A percentile compares a stretch with the other conserved stretches of the same genome.
phyloP scores from a whole-genome alignment of 1,140 invertebrate genomes.

The Neelides sp. region DNA sequence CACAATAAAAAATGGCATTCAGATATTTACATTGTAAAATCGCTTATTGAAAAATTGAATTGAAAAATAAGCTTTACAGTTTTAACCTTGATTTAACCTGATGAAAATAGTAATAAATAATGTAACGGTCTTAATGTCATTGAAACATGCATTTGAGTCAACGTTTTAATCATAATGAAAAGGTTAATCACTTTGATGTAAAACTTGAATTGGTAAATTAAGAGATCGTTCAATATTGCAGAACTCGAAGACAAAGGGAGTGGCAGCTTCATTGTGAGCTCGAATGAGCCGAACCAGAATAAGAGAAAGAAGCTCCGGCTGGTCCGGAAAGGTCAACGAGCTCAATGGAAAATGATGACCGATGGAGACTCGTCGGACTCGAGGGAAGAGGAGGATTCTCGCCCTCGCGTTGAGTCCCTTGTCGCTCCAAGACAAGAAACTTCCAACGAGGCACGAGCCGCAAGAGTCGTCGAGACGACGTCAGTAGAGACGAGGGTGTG shows the following conservation, averaged over 20 bases:
- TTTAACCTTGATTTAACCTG: no score
- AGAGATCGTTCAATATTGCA: background rate
- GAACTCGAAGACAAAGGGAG: background rate
- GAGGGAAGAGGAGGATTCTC: background rate
- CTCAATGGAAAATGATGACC: conserved; percentile 25
- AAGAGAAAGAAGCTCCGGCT: conserved; percentile 23
- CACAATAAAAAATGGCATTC: background rate
- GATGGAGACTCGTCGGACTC: conserved; percentile 2
- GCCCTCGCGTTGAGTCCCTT: conserved; percentile 3
- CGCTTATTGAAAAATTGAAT: conserved; percentile 1
- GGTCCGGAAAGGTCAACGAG: conserved; percentile 22
- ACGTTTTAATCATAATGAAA: no score
- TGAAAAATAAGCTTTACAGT: conserved; percentile 1
- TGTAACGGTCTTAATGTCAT: no score
- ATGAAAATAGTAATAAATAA: no score
- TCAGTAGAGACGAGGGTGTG: conserved; percentile 27
- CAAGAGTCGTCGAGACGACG: conserved; percentile 3
- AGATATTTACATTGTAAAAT: background rate
- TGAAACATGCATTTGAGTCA: no score
- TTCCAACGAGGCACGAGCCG: background rate
- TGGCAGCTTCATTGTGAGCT: background rate
- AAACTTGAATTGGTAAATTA: no score
- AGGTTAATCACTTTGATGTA: no score
- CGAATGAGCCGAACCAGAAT: conserved; percentile 1
- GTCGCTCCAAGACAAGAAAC: conserved; percentile 11